A percentile compares a stretch with the other conserved stretches of the same genome.
These are phyloP conservation scores for Sinocyclocheilus anophthalmus DNA, from an alignment of 2,113 vertebrate species.

Conservation along the genomic window DNA sequence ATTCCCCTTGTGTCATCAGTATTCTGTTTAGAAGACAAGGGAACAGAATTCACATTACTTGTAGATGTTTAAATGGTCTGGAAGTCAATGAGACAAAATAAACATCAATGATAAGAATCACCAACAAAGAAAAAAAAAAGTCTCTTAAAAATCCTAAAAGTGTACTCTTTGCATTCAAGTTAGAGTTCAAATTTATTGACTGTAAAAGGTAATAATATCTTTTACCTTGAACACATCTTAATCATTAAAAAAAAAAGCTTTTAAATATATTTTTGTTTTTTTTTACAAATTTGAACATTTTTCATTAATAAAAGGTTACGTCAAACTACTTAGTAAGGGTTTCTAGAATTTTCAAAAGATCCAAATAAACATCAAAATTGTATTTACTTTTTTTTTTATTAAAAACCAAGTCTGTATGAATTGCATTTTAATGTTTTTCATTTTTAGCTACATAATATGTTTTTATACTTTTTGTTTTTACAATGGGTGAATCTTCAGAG, in stretches of 20 bases:
- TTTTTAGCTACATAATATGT: neutral
- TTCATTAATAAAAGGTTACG: no score
- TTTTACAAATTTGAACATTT: no score
- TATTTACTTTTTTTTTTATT: neutral
- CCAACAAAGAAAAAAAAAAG: neutral
- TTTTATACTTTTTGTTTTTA: neutral
- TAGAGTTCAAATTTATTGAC: neutral
- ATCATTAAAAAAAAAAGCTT: no score
- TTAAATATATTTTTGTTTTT: no score
- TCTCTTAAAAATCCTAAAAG: neutral
- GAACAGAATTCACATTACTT: neutral
- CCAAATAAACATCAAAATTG: no score
- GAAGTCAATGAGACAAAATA: neutral
- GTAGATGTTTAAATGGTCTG: neutral
- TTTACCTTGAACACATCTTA: neutral
- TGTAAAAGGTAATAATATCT: neutral
- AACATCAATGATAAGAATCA: neutral
- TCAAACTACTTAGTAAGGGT: no score
- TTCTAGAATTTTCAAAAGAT: no score
- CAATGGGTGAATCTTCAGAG: neutral
- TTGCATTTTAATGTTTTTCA: neutral
- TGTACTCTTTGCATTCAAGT: neutral
- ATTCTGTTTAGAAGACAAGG: constrained; percentile 22
- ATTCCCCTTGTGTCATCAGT: constrained; percentile 6
- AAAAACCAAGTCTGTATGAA: neutral